Conservation (phyloP, 2,888 invertebrate genomes). For the Drymonia ruficornis region DNA sequence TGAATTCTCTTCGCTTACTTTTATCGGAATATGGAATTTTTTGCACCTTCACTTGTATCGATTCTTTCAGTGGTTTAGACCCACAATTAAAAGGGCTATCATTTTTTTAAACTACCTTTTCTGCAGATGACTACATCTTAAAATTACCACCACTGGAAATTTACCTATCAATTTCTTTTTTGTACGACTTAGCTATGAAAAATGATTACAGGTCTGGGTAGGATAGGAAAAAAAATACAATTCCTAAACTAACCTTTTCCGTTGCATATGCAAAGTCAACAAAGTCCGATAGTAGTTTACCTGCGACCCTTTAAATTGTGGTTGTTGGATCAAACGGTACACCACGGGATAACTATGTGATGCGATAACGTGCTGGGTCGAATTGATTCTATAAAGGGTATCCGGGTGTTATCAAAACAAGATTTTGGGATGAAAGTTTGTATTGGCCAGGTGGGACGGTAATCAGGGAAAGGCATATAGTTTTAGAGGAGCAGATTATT, state of each 20-base stretch:
- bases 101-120: too few relatives aligned
- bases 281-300: slow-evolving; percentile 1
- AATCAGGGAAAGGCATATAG: neutral
- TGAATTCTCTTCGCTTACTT: neutral
- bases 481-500: neutral
- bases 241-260: neutral
- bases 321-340: slow-evolving; percentile 1
- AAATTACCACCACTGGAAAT: too few relatives aligned
- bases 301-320: slow-evolving; percentile 6
- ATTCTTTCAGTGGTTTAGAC: too few relatives aligned
- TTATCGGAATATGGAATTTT: too few relatives aligned
- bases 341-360: neutral
- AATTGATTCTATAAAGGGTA: slow-evolving; percentile 6
- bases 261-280: slow-evolving; percentile 7
- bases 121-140: too few relatives aligned
- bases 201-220: neutral
- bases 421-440: slow-evolving; percentile 6
- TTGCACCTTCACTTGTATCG: too few relatives aligned
- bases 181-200: too few relatives aligned
- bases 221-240: neutral
- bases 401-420: neutral
- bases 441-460: neutral
- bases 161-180: too few relatives aligned
- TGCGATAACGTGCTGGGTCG: slow-evolving; percentile 2
- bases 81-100: too few relatives aligned